Conservation (phyloP, 2,797 vertebrate species). For the Xiphophorus birchmanni region DNA sequence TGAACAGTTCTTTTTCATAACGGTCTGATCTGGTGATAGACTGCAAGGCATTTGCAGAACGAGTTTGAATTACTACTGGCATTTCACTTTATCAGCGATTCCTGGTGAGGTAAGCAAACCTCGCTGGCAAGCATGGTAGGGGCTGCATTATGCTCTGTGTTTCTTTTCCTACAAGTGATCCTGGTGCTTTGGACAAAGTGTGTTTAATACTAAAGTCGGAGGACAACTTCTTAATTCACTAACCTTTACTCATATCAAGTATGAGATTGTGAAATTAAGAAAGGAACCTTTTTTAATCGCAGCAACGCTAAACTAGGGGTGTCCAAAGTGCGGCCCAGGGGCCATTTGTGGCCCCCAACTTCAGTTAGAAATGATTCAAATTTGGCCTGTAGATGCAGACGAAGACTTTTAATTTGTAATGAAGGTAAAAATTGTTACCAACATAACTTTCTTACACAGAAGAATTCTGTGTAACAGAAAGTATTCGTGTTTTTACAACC, state of each 20-base stretch:
- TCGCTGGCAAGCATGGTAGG: background rate
- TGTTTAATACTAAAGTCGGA: background rate
- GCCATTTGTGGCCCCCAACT: background rate
- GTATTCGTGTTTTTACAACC: background rate
- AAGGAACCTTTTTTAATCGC: no score
- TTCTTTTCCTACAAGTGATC: background rate
- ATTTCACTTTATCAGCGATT: background rate
- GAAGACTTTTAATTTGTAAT: no score
- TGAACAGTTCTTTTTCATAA: background rate
- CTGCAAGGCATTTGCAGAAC: background rate
- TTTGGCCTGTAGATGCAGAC: no score
- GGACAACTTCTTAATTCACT: background rate
- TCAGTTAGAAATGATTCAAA: background rate
- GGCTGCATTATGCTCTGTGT: background rate
- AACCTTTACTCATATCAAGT: background rate
- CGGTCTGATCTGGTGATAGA: background rate
- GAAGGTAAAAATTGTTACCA: no score
- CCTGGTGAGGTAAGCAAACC: background rate
- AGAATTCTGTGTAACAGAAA: no score
- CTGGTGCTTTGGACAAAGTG: background rate
- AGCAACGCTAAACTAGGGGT: background rate
- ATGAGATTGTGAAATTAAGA: no score
- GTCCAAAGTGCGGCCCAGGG: background rate
- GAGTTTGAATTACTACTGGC: background rate
- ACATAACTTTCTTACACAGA: no score